Base-by-base conservation (phyloP, 2,113 vertebrate species). In the Pterophyllum scalare region DNA sequence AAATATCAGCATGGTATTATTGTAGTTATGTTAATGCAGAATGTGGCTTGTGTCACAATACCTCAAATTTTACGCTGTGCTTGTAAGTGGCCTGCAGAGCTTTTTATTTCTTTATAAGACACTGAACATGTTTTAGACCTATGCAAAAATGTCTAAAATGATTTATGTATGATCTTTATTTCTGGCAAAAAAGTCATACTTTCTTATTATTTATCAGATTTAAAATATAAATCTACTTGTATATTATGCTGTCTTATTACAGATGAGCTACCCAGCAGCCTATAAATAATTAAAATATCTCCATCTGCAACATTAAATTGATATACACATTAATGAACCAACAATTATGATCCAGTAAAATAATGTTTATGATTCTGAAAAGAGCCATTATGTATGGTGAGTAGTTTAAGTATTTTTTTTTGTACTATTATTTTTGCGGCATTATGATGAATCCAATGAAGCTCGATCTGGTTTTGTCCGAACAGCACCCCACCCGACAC, bases 171-270 rank as follows among this genome's bases (percentile, higher is more conserved):
- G 12, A 43, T 43, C 14, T 43, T 43, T 43, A 43, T 14, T 13
- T 43, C 12, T 1, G 38, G 38, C 38, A 26, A 52, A 52, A 46
- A 67, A 40, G 38, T 40, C 38, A 40, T 40, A 4, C 38, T 13
- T 43, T 14, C 26, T 49, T 67, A 5, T 49, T 24, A 28, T 46
- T 67, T 67, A 19, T 14, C 46, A 24, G 14, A 1, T 70, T 70
- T 70, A 49, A 67, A 70, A 70, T 70, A 49, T 70, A 70, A 70
- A 28, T 70, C 64, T 28, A 28, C 26, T 49, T 19, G 24, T 70
- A 52, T 20, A 70, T 20, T 52, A 28, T 52, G 10, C 24, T 28
- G 24, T 31, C 15, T 70, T 70, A 70, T 49, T 28, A 2, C 15
- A 70, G 40, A 70, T 28, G 31, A 35, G 31, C 5, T 62, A 11